phyloP scores from a whole-genome alignment of 2,797 vertebrate species.

The Tarsius wallacei region DNA sequence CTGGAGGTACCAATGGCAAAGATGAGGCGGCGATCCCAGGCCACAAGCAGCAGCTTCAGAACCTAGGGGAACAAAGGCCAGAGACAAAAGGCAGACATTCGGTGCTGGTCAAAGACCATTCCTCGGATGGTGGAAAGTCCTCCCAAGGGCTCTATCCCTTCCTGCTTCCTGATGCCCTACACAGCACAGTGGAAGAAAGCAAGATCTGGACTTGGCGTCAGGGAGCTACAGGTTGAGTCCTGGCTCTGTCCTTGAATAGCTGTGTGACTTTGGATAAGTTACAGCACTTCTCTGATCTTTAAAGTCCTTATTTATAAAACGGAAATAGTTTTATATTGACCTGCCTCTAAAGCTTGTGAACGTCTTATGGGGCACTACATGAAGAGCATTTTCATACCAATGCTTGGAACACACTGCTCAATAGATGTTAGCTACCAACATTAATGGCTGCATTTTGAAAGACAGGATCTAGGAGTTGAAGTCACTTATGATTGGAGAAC shows the following conservation, averaged over 20 bases:
- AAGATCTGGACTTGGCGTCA: neutral
- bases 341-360: neutral
- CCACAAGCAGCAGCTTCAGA: slow-evolving; percentile 96
- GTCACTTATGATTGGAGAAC: neutral
- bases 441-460: neutral
- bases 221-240: neutral
- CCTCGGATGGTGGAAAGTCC: neutral
- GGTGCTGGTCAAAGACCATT: neutral
- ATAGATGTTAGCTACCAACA: neutral
- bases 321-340: neutral
- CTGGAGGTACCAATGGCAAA: slow-evolving; percentile 97
- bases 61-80: slow-evolving; percentile 89
- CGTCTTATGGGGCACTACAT: neutral
- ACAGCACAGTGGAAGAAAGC: neutral
- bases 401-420: neutral
- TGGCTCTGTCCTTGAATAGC: neutral
- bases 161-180: rapidly evolving
- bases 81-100: neutral
- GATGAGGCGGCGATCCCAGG: slow-evolving; percentile 97
- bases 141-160: no score
- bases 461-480: neutral
- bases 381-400: neutral
- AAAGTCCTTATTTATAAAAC: neutral
- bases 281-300: neutral
- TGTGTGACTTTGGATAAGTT: neutral